These are phyloP conservation scores for Sorex fumeus DNA, from an alignment of 2,113 vertebrate species.

Conservation along the genomic window DNA sequence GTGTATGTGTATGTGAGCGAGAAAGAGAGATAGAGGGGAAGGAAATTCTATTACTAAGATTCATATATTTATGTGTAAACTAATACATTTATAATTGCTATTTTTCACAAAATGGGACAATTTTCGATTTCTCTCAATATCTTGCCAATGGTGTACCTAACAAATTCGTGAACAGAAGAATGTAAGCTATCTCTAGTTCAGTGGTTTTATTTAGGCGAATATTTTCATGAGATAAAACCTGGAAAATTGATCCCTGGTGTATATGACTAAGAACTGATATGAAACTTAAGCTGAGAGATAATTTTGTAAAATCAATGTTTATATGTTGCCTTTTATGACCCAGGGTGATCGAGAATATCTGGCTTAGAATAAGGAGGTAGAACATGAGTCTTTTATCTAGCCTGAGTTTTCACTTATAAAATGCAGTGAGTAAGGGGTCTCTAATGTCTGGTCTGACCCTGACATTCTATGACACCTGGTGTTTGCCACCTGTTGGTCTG, in stretches of 20 bases:
- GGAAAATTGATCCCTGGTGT: slow-evolving; percentile 30
- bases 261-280: neutral
- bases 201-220: slow-evolving; percentile 27
- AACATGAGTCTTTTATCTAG: neutral
- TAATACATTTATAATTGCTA: slow-evolving; percentile 35
- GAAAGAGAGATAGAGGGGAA: neutral
- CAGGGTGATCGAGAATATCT: neutral
- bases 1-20: too few species aligned
- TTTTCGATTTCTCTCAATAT: neutral
- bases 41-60: neutral
- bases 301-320: neutral
- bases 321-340: accelerated
- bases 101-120: slow-evolving; percentile 28
- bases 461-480: neutral
- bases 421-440: too few species aligned
- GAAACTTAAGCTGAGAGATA: slow-evolving; percentile 35
- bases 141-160: neutral
- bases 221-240: slow-evolving; percentile 25
- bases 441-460: neutral
- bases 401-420: neutral
- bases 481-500: neutral
- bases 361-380: neutral
- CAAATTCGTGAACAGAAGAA: slow-evolving; percentile 30
- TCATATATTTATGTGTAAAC: slow-evolving; percentile 38
- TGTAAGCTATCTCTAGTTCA: slow-evolving; percentile 27